These are phyloP conservation scores for Heliconius charithonia DNA, from an alignment of 2,888 invertebrate genomes.

Conservation along the genomic window DNA sequence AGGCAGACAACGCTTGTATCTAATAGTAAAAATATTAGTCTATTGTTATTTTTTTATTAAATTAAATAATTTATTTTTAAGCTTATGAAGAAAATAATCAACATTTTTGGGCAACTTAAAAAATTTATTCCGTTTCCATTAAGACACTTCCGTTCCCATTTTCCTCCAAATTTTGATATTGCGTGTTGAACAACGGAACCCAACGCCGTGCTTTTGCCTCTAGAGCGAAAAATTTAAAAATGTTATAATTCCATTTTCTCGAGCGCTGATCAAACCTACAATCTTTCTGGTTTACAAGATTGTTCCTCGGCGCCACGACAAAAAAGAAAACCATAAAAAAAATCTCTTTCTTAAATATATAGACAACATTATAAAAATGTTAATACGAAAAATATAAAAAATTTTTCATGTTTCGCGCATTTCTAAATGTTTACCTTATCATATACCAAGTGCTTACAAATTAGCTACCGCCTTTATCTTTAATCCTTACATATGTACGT, in stretches of 20 bases:
- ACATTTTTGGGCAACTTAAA: too few species aligned
- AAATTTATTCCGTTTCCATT: too few species aligned
- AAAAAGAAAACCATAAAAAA: too few species aligned
- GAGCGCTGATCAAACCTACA: not conserved
- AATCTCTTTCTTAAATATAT: too few species aligned
- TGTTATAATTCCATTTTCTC: not conserved
- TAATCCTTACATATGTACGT: conserved; percentile 34
- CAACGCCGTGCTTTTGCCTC: not conserved
- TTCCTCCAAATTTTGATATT: not conserved
- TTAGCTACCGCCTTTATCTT: conserved; percentile 36
- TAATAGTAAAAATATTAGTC: not conserved
- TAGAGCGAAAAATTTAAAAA: not conserved
- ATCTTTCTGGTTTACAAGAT: not conserved
- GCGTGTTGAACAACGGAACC: not conserved
- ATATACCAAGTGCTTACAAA: conserved; percentile 29
- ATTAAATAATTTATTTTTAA: too few species aligned
- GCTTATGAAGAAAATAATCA: too few species aligned
- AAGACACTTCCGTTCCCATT: not conserved
- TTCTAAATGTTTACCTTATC: conserved; percentile 13
- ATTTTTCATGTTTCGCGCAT: not conserved
- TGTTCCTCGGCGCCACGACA: too few species aligned
- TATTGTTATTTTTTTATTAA: not conserved
- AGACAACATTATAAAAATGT: too few species aligned
- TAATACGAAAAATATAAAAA: not conserved
- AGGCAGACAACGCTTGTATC: not conserved